A percentile compares a stretch with the other conserved stretches of the same genome.
Conservation (phyloP, 2,113 vertebrate species). For the Brevimyrus niger region DNA sequence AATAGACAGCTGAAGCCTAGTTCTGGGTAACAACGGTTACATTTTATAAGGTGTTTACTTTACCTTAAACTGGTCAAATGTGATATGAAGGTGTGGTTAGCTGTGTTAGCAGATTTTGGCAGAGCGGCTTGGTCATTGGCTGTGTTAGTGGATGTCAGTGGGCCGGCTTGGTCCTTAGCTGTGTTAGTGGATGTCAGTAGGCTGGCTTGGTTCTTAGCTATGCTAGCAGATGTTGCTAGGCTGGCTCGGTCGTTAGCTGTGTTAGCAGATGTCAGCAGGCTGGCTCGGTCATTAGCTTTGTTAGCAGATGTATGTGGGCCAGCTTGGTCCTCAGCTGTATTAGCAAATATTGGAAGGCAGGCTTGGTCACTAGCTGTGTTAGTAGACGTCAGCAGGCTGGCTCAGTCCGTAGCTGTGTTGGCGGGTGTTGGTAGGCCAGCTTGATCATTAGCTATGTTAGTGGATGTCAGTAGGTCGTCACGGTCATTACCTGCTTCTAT, state of each 20-base stretch:
- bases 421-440: background rate
- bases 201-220: background rate
- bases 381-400: background rate
- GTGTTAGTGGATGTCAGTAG: background rate
- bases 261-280: background rate
- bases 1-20: background rate
- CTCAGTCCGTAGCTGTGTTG: background rate
- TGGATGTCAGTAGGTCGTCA: too few relatives aligned
- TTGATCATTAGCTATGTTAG: background rate
- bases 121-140: background rate
- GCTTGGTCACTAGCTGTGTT: background rate
- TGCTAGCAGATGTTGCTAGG: too few relatives aligned
- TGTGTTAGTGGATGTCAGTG: background rate
- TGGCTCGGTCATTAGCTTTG: background rate
- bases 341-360: background rate
- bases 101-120: background rate
- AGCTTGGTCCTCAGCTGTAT: background rate
- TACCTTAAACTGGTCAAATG: background rate
- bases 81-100: background rate
- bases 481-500: too few relatives aligned
- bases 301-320: too few relatives aligned
- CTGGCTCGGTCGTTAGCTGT: background rate
- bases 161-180: background rate
- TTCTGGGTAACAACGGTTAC: background rate
- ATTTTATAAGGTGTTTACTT: background rate